Evolutionary conservation across 2,113 vertebrate species (phyloP).

Genomic region (Lophochroa leadbeateri): DNA sequence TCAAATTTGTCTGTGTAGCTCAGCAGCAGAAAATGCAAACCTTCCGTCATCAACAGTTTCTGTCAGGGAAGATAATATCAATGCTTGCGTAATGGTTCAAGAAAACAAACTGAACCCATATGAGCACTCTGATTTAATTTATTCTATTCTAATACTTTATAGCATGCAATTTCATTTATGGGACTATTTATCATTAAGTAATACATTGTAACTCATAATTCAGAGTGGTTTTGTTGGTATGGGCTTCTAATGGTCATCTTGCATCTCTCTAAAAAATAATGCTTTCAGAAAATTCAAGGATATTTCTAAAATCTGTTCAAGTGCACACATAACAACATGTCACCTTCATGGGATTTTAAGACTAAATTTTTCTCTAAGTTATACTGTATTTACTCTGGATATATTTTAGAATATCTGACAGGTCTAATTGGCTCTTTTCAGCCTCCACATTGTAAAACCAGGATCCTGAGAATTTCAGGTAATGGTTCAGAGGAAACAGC

Average conservation of each 20-base stretch:
- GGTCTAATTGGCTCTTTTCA: neutral
- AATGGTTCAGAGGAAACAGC: neutral
- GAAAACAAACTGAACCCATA: constrained; percentile 30
- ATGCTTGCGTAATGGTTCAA: constrained; percentile 50
- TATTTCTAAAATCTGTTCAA: neutral
- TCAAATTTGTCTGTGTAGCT: constrained; percentile 2
- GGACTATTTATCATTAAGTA: constrained; percentile 31
- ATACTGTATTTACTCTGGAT: neutral
- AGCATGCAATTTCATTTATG: constrained; percentile 21
- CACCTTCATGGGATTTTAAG: neutral
- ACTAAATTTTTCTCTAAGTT: neutral
- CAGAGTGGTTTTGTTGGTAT: neutral
- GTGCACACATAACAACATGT: neutral
- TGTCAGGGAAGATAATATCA: constrained; percentile 22
- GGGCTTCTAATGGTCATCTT: neutral
- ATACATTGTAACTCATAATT: constrained; percentile 11
- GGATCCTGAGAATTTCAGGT: neutral
- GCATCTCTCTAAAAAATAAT: neutral
- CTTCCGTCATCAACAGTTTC: constrained; percentile 3
- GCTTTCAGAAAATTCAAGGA: neutral
- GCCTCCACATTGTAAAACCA: neutral
- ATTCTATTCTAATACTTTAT: constrained; percentile 40
- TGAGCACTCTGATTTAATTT: constrained; percentile 39
- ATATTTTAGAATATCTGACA: neutral
- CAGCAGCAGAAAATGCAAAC: constrained; percentile 31